phyloP scores from a whole-genome alignment of 2,113 vertebrate genomes.

The Diglossa brunneiventris region DNA sequence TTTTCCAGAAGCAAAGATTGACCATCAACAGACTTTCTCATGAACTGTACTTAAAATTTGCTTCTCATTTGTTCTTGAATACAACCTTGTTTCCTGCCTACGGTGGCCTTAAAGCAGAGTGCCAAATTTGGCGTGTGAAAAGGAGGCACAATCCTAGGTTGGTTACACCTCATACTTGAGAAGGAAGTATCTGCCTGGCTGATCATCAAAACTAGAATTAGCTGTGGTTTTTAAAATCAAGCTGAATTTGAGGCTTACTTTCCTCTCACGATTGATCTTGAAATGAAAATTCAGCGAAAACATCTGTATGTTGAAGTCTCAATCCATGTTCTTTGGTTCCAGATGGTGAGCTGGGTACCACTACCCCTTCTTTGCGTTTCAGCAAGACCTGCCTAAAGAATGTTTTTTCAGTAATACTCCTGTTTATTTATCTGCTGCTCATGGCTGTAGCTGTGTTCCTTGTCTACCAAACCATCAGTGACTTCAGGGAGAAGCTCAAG shows the following conservation, averaged over 20 bases:
- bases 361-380: constrained; percentile 73
- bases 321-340: constrained; percentile 44
- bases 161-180: not conserved
- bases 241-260: not conserved
- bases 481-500: constrained; percentile 91
- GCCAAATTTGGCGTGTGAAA: not conserved
- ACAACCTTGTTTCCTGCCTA: not conserved
- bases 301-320: not conserved
- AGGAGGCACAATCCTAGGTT: not conserved
- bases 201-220: not conserved
- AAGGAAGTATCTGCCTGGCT: not conserved
- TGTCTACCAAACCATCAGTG: constrained; percentile 94
- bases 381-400: constrained; percentile 93
- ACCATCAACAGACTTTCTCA: not conserved
- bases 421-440: constrained; percentile 92
- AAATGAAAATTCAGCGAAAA: not conserved
- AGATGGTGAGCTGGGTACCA: constrained; percentile 74
- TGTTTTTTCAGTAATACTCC: constrained; percentile 88
- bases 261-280: not conserved
- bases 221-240: not conserved
- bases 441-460: constrained; percentile 90
- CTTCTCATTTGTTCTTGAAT: not conserved
- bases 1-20: not conserved
- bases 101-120: not conserved
- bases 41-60: not conserved